Percentiles rank a stretch among this genome's conserved stretches.
Conservation (phyloP, 2,888 invertebrate species). For the Hesperia comma region DNA sequence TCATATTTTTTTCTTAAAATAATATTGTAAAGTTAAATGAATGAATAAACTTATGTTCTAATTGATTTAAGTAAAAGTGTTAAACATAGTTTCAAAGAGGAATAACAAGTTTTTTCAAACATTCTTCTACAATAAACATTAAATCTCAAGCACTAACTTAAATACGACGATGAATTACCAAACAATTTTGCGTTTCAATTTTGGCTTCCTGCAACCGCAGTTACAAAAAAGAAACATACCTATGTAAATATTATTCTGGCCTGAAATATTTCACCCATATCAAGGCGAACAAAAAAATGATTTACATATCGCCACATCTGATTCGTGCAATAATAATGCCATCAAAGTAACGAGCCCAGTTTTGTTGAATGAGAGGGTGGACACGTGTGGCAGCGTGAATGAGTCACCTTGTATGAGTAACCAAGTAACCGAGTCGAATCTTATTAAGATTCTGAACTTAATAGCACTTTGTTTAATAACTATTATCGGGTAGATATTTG, state of each 20-base stretch:
- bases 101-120: too few species aligned
- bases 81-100: too few species aligned
- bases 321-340: constrained; percentile 43
- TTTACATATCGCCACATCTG: constrained; percentile 38
- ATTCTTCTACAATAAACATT: too few species aligned
- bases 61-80: too few species aligned
- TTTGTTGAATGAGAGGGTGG: constrained; percentile 43
- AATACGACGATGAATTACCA: constrained; percentile 2
- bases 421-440: constrained; percentile 32
- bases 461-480: constrained; percentile 5
- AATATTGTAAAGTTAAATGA: too few species aligned
- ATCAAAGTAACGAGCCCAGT: constrained; percentile 43
- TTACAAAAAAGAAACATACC: constrained; percentile 5
- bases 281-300: constrained; percentile 31
- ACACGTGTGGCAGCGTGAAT: constrained; percentile 44
- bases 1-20: too few species aligned
- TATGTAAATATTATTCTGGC: constrained; percentile 18
- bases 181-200: background rate
- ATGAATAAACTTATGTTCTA: too few species aligned
- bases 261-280: constrained; percentile 28
- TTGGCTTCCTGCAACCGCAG: background rate
- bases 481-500: background rate
- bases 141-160: too few species aligned
- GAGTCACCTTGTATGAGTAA: constrained; percentile 46
- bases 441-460: constrained; percentile 41